Conservation (phyloP, 2,797 vertebrate species). For the Taenioides sp. region DNA sequence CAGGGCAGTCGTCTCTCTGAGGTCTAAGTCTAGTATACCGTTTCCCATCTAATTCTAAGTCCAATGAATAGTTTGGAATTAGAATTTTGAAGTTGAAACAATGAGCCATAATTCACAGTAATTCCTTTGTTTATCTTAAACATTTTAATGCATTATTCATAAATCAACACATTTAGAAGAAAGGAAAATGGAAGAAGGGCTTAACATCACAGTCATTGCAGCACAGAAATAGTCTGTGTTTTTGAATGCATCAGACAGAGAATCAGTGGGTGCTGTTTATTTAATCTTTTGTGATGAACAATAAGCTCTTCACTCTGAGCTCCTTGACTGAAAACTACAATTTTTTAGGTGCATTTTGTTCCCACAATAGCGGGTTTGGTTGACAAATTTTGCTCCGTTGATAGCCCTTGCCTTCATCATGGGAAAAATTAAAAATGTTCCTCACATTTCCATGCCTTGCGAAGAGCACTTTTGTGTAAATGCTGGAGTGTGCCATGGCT, state of each 20-base stretch:
- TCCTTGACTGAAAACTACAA: background rate
- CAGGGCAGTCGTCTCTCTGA: too few relatives aligned
- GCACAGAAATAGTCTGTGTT: background rate
- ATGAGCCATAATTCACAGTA: too few relatives aligned
- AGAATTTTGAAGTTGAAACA: too few relatives aligned
- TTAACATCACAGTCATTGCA: background rate
- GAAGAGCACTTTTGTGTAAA: background rate
- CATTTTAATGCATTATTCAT: background rate
- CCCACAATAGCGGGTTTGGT: background rate
- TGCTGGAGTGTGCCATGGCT: background rate
- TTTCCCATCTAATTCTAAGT: too few relatives aligned
- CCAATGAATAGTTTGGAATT: too few relatives aligned
- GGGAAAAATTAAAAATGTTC: background rate
- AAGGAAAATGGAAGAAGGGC: background rate
- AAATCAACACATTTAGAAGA: background rate
- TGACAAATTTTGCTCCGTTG: constrained; percentile 1
- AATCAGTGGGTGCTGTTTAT: background rate
- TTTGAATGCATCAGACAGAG: background rate
- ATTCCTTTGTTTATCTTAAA: too few relatives aligned
- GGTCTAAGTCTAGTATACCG: too few relatives aligned
- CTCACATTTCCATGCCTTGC: background rate
- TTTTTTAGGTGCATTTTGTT: background rate
- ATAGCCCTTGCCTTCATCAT: constrained; percentile 2
- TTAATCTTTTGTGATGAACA: background rate
- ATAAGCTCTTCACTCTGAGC: background rate